These are phyloP conservation scores for Lasioglossum albipes DNA, from an alignment of 1,140 invertebrate species.

Conservation along the genomic window DNA sequence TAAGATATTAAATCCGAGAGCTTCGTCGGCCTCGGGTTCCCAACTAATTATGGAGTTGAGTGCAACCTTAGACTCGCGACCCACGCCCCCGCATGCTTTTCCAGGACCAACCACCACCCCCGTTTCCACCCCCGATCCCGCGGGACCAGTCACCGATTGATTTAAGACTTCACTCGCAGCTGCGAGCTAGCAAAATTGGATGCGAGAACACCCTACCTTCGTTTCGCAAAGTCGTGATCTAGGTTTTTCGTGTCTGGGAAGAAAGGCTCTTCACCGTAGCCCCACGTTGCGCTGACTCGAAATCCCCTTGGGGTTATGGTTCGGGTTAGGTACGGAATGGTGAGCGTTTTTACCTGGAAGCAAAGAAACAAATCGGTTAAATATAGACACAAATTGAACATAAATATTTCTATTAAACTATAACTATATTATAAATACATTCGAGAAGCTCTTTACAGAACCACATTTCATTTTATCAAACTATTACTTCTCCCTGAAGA, in stretches of 20 bases:
- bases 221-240: neutral
- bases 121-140: conserved; percentile 9
- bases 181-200: conserved; percentile 68
- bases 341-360: conserved; percentile 17
- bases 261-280: neutral
- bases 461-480: too few relatives aligned
- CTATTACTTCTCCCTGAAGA: too few relatives aligned
- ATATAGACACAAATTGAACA: too few relatives aligned
- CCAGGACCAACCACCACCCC: neutral
- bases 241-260: neutral
- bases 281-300: neutral
- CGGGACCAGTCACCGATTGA: conserved; percentile 65
- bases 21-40: conserved; percentile 60
- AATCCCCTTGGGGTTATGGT: too few relatives aligned
- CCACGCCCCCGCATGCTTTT: neutral
- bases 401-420: too few relatives aligned
- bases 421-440: too few relatives aligned
- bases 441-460: too few relatives aligned
- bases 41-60: conserved; percentile 74
- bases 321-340: too few relatives aligned
- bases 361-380: neutral
- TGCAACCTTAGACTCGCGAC: conserved; percentile 65
- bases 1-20: conserved; percentile 73
- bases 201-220: conserved; percentile 60
- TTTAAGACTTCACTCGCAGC: conserved; percentile 72